A percentile compares a stretch with the other conserved stretches of the same genome.
These are phyloP conservation scores for Cephus rjabovi DNA, from an alignment of 2,888 invertebrate genomes.

Conservation along the genomic window DNA sequence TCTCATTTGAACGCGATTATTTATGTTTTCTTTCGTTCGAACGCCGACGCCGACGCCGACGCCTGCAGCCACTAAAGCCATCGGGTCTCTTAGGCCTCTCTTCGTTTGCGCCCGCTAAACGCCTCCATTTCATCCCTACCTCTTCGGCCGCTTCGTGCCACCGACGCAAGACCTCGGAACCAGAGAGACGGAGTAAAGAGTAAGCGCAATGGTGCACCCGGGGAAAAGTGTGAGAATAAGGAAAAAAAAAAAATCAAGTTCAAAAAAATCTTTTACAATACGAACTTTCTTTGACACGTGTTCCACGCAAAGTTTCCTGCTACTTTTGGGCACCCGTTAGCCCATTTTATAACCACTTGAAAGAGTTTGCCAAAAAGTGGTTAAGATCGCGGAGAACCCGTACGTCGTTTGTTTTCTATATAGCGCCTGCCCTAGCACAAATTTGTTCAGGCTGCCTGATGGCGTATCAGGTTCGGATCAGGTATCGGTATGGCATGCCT, in stretches of 20 bases:
- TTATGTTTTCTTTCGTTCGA: conserved; percentile 63
- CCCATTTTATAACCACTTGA: not conserved
- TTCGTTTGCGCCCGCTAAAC: conserved; percentile 31
- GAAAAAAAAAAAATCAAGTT: conserved; percentile 1
- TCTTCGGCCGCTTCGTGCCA: not conserved
- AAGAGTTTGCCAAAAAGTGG: not conserved
- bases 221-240: conserved; percentile 4
- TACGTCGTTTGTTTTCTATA: not conserved
- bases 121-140: not conserved
- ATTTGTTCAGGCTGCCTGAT: no score
- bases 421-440: no score
- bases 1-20: conserved; percentile 66
- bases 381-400: not conserved
- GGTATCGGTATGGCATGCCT: no score
- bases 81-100: conserved; percentile 45
- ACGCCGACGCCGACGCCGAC: conserved; percentile 51
- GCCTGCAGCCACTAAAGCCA: conserved; percentile 62
- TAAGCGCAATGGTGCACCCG: not conserved
- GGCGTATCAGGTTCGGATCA: no score
- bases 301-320: not conserved
- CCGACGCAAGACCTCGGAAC: not conserved
- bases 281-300: not conserved
- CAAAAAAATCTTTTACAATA: no score
- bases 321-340: not conserved
- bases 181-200: not conserved